These are phyloP conservation scores for Scopus umbretta DNA, from an alignment of 2,113 vertebrate species.

Conservation along the genomic window DNA sequence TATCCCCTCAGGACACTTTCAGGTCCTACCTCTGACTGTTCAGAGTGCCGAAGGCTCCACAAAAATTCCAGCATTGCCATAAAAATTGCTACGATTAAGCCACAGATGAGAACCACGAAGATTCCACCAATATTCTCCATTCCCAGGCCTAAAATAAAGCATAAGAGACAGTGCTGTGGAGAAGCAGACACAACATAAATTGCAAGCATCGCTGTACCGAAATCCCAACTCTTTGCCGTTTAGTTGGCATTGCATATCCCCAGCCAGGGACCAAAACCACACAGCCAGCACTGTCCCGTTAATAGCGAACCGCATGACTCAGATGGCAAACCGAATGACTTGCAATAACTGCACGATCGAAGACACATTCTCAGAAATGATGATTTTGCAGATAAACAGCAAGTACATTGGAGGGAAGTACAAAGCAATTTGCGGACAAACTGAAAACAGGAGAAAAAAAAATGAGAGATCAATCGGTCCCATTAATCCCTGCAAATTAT, in stretches of 20 bases:
- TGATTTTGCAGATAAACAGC: slow-evolving; percentile 58
- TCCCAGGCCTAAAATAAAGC: slow-evolving; percentile 82
- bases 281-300: not conserved
- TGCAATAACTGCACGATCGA: slow-evolving; percentile 12
- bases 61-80: slow-evolving; percentile 98
- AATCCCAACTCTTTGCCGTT: not conserved
- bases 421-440: slow-evolving; percentile 27
- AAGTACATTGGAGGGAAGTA: not conserved
- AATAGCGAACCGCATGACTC: not conserved
- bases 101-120: slow-evolving; percentile 98
- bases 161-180: not conserved
- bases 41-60: slow-evolving; percentile 91
- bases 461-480: not conserved
- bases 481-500: slow-evolving; percentile 35
- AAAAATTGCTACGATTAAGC: slow-evolving; percentile 95
- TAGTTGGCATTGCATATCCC: not conserved
- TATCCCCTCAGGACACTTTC: not conserved
- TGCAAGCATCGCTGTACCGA: not conserved
- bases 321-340: slow-evolving; percentile 1
- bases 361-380: slow-evolving; percentile 12
- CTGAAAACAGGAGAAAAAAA: not conserved
- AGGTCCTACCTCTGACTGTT: slow-evolving; percentile 89
- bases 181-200: not conserved
- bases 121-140: slow-evolving; percentile 99
- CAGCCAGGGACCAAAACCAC: not conserved